phyloP scores from a whole-genome alignment of 1,140 invertebrate genomes.

The Solenopsis invicta region DNA sequence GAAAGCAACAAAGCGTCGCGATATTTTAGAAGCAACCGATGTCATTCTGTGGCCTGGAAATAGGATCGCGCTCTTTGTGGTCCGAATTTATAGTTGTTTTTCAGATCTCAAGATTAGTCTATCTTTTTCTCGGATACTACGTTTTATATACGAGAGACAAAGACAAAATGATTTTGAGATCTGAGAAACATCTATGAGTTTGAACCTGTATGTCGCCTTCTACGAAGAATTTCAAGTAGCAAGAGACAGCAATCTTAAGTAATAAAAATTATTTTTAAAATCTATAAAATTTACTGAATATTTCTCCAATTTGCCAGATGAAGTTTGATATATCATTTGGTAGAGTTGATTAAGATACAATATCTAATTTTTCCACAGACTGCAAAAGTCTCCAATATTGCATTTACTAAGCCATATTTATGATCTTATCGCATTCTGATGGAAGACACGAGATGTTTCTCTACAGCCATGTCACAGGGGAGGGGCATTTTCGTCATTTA shows the following conservation, averaged over 20 bases:
- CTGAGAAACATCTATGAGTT: no score
- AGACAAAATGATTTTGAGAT: no score
- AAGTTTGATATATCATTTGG: slow-evolving; percentile 7
- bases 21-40: slow-evolving; percentile 19
- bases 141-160: no score
- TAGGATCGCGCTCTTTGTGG: not conserved
- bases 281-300: not conserved
- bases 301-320: not conserved
- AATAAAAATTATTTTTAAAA: not conserved
- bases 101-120: no score
- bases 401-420: slow-evolving; percentile 42
- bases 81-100: no score
- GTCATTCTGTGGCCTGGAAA: slow-evolving; percentile 47
- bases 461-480: slow-evolving; percentile 50
- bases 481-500: slow-evolving; percentile 37
- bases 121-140: no score
- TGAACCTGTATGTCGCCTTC: not conserved
- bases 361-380: slow-evolving; percentile 23
- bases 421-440: slow-evolving; percentile 29
- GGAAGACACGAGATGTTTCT: slow-evolving; percentile 17
- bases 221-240: slow-evolving; percentile 4
- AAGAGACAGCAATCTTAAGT: slow-evolving; percentile 14
- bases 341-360: not conserved
- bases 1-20: slow-evolving; percentile 37
- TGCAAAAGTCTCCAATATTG: slow-evolving; percentile 32